phyloP scores from a whole-genome alignment of 2,888 invertebrate genomes.

The Drosophila vallismaia region DNA sequence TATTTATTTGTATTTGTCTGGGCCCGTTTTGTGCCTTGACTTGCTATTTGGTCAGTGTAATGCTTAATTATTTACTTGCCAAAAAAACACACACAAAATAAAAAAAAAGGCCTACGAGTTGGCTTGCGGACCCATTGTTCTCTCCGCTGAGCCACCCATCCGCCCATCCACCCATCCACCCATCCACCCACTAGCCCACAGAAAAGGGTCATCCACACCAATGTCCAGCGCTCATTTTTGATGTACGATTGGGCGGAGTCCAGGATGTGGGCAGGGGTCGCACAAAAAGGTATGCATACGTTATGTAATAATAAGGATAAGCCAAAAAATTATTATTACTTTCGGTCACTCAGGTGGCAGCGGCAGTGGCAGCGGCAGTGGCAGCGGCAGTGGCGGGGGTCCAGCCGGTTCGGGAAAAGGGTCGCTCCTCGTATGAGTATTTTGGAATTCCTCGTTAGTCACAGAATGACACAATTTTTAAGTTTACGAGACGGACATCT shows the following conservation, averaged over 20 bases:
- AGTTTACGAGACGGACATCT: background rate
- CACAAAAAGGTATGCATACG: conserved; percentile 77
- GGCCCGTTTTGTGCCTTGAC: conserved; percentile 20
- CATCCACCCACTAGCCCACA: conserved; percentile 1
- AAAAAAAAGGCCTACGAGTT: conserved; percentile 64
- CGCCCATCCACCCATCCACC: conserved; percentile 1
- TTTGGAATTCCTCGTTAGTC: conserved; percentile 25
- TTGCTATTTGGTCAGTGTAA: conserved; percentile 77
- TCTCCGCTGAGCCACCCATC: background rate
- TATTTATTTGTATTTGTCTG: conserved; percentile 78
- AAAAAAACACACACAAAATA: conserved; percentile 14
- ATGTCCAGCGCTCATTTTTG: conserved; percentile 78
- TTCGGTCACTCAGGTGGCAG: conserved; percentile 48
- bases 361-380: background rate
- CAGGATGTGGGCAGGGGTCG: conserved; percentile 3
- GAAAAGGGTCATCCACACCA: conserved; percentile 69
- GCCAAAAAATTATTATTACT: conserved; percentile 81
- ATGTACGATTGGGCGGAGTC: conserved; percentile 70
- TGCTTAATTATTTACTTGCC: conserved; percentile 77
- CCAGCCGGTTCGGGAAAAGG: conserved; percentile 31
- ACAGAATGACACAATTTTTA: conserved; percentile 5
- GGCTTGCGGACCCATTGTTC: conserved; percentile 31
- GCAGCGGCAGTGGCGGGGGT: background rate
- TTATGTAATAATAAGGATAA: conserved; percentile 82
- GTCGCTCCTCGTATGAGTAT: conserved; percentile 34